Evolutionary conservation across 37 sponge, comb jelly and placozoan species (phyloP).

Genomic region (Oscarella lobularis): DNA sequence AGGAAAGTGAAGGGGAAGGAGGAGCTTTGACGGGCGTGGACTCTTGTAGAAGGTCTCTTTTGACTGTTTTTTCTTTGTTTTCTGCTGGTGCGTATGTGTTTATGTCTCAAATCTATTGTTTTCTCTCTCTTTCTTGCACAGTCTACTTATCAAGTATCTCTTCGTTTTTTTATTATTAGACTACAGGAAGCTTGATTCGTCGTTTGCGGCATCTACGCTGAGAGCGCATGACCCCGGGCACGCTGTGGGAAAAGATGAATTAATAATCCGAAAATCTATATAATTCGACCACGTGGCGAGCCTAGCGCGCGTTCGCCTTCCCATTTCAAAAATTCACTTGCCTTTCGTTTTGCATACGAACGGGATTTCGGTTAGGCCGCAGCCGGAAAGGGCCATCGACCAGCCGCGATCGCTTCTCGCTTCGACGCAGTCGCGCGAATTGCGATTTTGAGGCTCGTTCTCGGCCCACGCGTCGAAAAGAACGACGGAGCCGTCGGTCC

Average conservation of each 20-base stretch:
- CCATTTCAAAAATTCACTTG: conserved; percentile 3
- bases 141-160: too few relatives aligned
- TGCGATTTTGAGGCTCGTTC: conserved; percentile 25
- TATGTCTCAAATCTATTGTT: too few relatives aligned
- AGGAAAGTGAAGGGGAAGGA: background rate
- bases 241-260: too few relatives aligned
- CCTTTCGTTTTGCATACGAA: conserved; percentile 50
- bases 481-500: conserved; percentile 14
- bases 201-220: too few relatives aligned
- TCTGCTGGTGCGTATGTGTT: background rate
- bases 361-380: conserved; percentile 25
- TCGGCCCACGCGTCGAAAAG: conserved; percentile 14
- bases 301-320: too few relatives aligned
- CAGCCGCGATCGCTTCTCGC: conserved; percentile 14
- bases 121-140: too few relatives aligned
- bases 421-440: conserved; percentile 34
- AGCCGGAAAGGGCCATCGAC: conserved; percentile 36
- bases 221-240: too few relatives aligned
- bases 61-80: background rate
- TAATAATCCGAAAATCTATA: too few relatives aligned
- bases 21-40: background rate
- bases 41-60: background rate
- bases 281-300: too few relatives aligned
- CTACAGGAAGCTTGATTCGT: too few relatives aligned
- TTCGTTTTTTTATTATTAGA: too few relatives aligned